Percentiles rank a stretch among this genome's conserved stretches.
Evolutionary conservation across 2,113 vertebrate species (phyloP).

Genomic region (Tretioscincus oriximinensis): DNA sequence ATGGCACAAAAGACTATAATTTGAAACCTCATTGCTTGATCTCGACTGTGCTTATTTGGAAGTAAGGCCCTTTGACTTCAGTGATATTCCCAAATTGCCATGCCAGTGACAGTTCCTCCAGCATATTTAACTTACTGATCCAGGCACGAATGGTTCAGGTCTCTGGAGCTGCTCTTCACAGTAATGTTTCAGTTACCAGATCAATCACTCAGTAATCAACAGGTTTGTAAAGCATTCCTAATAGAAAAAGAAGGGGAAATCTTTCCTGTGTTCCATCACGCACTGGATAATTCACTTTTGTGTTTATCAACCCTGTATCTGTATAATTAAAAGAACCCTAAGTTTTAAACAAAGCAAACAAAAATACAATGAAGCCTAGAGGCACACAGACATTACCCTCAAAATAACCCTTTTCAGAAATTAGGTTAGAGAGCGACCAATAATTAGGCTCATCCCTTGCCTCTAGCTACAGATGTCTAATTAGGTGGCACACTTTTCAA

Average conservation of each 20-base stretch:
- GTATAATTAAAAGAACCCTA: background rate
- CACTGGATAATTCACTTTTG: background rate
- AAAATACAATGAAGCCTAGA: background rate
- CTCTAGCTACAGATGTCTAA: slow-evolving; percentile 20
- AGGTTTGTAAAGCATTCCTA: background rate
- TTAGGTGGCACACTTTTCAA: slow-evolving; percentile 20
- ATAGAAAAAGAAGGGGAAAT: background rate
- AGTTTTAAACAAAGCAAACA: background rate
- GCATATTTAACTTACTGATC: background rate
- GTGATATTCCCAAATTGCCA: background rate
- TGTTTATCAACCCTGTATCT: background rate
- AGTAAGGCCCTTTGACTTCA: background rate
- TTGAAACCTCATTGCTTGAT: background rate
- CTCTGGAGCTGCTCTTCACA: background rate
- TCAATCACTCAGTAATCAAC: background rate
- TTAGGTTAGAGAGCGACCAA: slow-evolving; percentile 2
- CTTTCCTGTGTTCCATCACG: background rate
- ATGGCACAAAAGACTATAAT: background rate
- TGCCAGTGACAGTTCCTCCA: background rate
- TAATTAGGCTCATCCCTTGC: slow-evolving; percentile 21
- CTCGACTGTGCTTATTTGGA: background rate
- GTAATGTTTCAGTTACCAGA: background rate
- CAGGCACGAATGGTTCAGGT: background rate
- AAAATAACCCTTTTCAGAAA: slow-evolving; percentile 11
- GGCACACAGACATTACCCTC: background rate